Percentiles rank a stretch among this genome's conserved stretches.
Evolutionary conservation across 1,140 invertebrate species (phyloP).

Genomic region (Helicoverpa zea): DNA sequence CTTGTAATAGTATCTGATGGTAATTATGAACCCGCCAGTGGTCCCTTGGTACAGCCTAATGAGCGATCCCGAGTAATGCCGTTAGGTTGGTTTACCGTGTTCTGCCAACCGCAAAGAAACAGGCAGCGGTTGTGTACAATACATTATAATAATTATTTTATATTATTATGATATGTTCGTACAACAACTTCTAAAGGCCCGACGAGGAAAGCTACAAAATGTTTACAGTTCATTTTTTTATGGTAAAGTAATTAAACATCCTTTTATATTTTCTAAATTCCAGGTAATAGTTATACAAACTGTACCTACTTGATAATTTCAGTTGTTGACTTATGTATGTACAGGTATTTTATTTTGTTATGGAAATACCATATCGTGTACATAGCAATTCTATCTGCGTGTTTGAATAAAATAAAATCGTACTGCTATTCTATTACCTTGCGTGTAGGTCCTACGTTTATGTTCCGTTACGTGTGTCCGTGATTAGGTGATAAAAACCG

Average conservation of each 20-base stretch:
- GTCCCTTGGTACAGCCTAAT: conserved; percentile 18
- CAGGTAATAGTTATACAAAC: background rate
- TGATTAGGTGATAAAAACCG: conserved; percentile 41
- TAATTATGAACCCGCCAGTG: background rate
- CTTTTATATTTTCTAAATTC: no score
- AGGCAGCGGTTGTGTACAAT: background rate
- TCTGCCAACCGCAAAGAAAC: conserved; percentile 6
- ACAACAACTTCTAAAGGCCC: background rate
- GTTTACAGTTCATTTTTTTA: no score
- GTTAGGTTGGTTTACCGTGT: conserved; percentile 12
- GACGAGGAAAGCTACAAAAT: no score
- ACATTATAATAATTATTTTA: background rate
- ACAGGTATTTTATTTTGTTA: background rate
- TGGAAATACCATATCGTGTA: no score
- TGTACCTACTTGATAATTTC: background rate
- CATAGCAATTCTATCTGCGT: background rate
- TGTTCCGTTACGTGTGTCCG: conserved; percentile 11
- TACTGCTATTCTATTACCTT: background rate
- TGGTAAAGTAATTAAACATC: no score
- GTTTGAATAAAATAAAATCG: background rate
- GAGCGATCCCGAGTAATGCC: conserved; percentile 5
- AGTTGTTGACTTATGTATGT: background rate
- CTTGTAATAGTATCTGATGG: background rate
- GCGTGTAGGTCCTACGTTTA: conserved; percentile 20
- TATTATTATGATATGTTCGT: background rate